Conservation (phyloP, 1,140 invertebrate genomes). For the Drosophila orosa region DNA sequence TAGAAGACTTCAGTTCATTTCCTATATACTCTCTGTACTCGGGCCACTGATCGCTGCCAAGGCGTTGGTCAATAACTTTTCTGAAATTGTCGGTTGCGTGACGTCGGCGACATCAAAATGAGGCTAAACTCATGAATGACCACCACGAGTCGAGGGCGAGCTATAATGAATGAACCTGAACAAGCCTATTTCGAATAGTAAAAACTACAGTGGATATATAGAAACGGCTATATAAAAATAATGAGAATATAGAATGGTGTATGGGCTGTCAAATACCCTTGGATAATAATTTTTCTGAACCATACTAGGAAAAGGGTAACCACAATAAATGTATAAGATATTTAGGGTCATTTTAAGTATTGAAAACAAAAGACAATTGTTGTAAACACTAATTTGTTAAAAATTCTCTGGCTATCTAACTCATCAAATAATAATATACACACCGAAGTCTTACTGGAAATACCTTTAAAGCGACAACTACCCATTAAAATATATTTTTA, state of each 20-base stretch:
- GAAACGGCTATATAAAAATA: neutral
- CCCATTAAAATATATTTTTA: slow-evolving; percentile 21
- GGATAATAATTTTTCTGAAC: too few species aligned
- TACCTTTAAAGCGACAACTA: neutral
- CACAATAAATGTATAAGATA: too few species aligned
- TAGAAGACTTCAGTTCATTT: slow-evolving; percentile 24
- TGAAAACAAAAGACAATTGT: too few species aligned
- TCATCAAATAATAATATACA: too few species aligned
- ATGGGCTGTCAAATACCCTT: slow-evolving; percentile 1
- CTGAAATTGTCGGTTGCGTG: slow-evolving; percentile 29
- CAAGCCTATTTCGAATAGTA: slow-evolving; percentile 17
- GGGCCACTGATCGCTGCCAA: slow-evolving; percentile 47
- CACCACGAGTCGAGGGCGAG: slow-evolving; percentile 27
- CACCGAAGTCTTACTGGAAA: neutral
- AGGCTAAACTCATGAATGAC: slow-evolving; percentile 59
- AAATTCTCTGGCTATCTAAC: neutral
- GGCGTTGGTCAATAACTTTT: slow-evolving; percentile 39
- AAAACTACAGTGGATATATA: slow-evolving; percentile 44
- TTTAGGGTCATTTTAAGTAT: neutral
- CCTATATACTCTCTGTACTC: slow-evolving; percentile 23
- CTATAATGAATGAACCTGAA: slow-evolving; percentile 43
- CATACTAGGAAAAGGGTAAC: too few species aligned
- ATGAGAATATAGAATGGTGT: neutral
- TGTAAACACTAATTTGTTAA: neutral
- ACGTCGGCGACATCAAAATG: slow-evolving; percentile 52